Base-by-base conservation (phyloP, 1,140 invertebrate genomes). In the Meloidogyne exigua region DNA sequence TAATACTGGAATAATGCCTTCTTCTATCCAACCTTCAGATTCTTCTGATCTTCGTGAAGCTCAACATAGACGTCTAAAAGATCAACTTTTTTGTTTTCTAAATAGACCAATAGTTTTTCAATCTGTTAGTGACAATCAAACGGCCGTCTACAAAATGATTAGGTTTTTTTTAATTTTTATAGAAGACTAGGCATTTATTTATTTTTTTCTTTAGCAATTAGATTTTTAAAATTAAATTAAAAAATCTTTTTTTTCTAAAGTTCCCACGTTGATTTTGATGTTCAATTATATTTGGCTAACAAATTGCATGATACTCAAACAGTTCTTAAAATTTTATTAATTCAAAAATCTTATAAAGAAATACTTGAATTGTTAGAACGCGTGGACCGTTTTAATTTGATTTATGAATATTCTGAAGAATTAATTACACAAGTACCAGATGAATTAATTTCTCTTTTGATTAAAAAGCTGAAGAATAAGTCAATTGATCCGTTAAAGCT, bases 401-500 rank as follows among this genome's bases (percentile, higher is more conserved):
- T 82, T 80, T 83, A 82, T 66, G 75, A 76, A 71, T 83, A 82
- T 67, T 79, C 81, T 10, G 66, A 69, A 62, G 82, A 80, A n/a
- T 32, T 82, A 12, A 68, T 81, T 11, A 36, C 63, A n/a, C 28
- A 79, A 13, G 62, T 65, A 12, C 81, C 80, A 5, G 15, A 25
- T 12, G 65, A 76, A 36, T 74, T 81, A 23, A 21, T 82, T 11
- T 62, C 64, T 1, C 69, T 75, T 15, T 28, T 82, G 21, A 57
- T 81, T 1, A 49, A 82, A 32, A 69, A 74, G 9, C 36, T 62
- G 42, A 42, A 68, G 12, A 68, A 62, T 7, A 10, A 78, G 25
- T 26, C 67, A 25, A 69, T 81, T 12, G 49, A 65, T 44, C 66
- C 36, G 5, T 62, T 73, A 21, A 65, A 72, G 21, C 44, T 82